Conservation (phyloP, 2,113 vertebrate genomes). For the Plectropomus leopardus region DNA sequence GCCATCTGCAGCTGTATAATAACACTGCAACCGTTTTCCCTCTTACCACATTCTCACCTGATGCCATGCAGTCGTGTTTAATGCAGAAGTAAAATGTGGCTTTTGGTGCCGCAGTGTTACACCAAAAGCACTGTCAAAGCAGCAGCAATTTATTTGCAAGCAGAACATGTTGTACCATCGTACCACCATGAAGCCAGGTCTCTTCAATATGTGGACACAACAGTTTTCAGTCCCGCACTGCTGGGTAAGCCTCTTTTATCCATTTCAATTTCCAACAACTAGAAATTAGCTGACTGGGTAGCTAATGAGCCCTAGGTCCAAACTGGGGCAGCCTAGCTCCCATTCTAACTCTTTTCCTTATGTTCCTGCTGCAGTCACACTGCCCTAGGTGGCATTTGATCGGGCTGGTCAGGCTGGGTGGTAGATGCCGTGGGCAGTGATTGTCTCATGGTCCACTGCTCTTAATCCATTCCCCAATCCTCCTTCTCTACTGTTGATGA, state of each 20-base stretch:
- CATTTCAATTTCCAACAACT: not conserved
- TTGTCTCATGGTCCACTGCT: not conserved
- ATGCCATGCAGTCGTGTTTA: too few species aligned
- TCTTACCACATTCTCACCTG: too few species aligned
- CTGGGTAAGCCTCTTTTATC: not conserved
- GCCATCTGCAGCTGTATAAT: too few species aligned
- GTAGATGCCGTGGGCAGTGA: not conserved
- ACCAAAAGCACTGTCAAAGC: too few species aligned
- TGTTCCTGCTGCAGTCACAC: not conserved
- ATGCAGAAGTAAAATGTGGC: too few species aligned
- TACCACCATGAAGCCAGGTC: too few species aligned
- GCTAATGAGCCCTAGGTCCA: not conserved
- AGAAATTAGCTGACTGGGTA: not conserved
- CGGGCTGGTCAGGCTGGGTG: not conserved
- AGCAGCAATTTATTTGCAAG: too few species aligned
- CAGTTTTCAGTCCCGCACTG: not conserved
- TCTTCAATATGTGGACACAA: too few species aligned
- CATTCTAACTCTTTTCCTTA: not conserved
- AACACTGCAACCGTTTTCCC: too few species aligned
- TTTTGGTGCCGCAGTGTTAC: too few species aligned
- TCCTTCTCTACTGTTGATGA: not conserved
- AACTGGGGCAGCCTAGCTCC: not conserved
- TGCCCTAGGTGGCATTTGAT: not conserved
- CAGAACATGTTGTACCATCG: too few species aligned
- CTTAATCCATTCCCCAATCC: too few species aligned